Conservation (phyloP, 2,113 vertebrate genomes). For the Neoarius graeffei region DNA sequence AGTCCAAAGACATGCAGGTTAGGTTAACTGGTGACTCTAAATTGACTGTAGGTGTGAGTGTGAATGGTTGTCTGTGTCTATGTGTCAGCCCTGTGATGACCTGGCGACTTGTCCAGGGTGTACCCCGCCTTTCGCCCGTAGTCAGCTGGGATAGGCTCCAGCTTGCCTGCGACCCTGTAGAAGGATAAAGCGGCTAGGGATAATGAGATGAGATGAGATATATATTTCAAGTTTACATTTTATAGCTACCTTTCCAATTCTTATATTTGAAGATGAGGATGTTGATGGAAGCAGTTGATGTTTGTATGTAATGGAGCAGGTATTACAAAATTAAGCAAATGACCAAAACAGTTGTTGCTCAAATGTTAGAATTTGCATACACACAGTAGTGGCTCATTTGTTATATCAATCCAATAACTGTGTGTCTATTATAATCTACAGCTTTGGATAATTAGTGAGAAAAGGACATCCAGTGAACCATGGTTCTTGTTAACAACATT, state of each 20-base stretch:
- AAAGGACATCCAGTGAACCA: background rate
- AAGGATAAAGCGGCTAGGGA: no score
- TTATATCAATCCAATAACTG: background rate
- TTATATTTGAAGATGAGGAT: background rate
- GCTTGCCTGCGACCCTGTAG: no score
- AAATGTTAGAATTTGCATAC: slow-evolving; percentile 35
- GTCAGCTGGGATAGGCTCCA: no score
- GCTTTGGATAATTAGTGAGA: background rate
- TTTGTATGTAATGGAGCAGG: background rate
- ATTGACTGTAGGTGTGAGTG: no score
- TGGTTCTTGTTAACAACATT: slow-evolving; percentile 1
- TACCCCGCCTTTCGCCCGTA: no score
- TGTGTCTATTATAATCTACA: background rate
- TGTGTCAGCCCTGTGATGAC: no score
- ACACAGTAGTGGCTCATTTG: background rate
- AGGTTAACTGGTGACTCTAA: no score
- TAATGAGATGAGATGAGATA: no score
- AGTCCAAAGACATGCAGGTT: no score
- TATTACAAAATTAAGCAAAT: slow-evolving; percentile 9
- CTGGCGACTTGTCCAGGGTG: no score
- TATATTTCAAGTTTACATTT: background rate
- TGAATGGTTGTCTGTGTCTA: no score
- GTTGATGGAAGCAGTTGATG: background rate
- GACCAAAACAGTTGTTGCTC: background rate
- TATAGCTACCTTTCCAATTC: background rate